Evolutionary conservation across 1,140 invertebrate species (phyloP), one percentile per base, ranked within the genome.

Genomic region (Dreissena polymorpha): DNA sequence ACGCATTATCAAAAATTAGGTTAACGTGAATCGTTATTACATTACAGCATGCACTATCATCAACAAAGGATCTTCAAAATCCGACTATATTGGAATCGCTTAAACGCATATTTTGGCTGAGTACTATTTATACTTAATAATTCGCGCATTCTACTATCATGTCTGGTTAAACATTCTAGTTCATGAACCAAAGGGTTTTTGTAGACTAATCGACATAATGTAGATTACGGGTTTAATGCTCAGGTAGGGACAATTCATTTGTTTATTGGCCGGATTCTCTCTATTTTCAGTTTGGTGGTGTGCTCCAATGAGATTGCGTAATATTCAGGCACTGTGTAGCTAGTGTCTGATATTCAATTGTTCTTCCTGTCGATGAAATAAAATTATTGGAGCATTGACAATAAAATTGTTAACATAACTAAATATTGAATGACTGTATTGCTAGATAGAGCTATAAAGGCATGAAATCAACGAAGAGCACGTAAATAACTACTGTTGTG

Each of bases 51-150:
- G 70, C 21, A 13, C 70, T 21, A 72, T 72, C 13, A 72, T 72
- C 21, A 72, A 72, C 53, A 72, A 72, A 72, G 70, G 70, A 18
- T 53, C 70, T 72, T 21, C 39, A 14, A 72, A 72, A 72, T 25
- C 70, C 49, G 13, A 55, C 29, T 55, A 16, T 72, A 51, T 51
- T 55, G 18, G 70, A 72, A 23, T 72, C 70, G 7, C 50, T 72
- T n/a, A 7, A 51, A 23, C 50, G 70, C 16, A 25, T 72, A 13
- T 72, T 72, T 53, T 72, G 70, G 70, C 21, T 55, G 23, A 51
- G 39, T 25, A 51, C 50, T 21, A 18, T 51, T 23, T 72, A 29
- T 72, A 72, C 27, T 69, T 69, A 49, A 27, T 16, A 23, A 49
- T 69, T 49, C n/a, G 18, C 0, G 67, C 67, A 13, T 29, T 69